Conservation (phyloP, 1,140 invertebrate genomes). For the Dreissena rostriformis region DNA sequence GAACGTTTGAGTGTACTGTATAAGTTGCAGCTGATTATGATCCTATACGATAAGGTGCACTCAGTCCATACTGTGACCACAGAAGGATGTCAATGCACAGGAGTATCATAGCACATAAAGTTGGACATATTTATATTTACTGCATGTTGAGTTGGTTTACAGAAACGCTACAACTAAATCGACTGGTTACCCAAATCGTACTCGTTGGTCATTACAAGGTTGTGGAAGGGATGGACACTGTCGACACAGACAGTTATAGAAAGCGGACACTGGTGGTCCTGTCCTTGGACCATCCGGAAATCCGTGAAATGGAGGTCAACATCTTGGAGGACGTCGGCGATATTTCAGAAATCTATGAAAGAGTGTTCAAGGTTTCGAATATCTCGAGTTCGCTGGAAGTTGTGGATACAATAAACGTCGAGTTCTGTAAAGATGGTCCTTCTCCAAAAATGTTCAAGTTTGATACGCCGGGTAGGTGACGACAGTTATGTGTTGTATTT, state of each 20-base stretch:
- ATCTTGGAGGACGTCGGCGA: constrained; percentile 10
- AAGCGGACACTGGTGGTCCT: constrained; percentile 39
- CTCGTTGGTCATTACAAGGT: constrained; percentile 40
- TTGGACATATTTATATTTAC: neutral
- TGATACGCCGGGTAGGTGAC: too few species aligned
- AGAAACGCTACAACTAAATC: constrained; percentile 28
- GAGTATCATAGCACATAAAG: too few species aligned
- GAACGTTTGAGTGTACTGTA: too few species aligned
- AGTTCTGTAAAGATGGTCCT: neutral
- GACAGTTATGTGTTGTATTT: too few species aligned
- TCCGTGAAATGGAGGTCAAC: constrained; percentile 36
- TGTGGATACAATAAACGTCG: constrained; percentile 33
- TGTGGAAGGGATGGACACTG: neutral
- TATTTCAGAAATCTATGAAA: constrained; percentile 3
- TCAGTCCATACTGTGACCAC: too few species aligned
- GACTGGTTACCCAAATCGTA: constrained; percentile 27
- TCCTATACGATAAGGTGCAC: too few species aligned
- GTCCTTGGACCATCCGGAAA: constrained; percentile 12
- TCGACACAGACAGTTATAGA: constrained; percentile 22
- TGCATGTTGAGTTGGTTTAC: neutral
- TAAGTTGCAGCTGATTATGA: too few species aligned
- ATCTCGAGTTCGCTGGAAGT: constrained; percentile 2
- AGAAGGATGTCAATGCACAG: too few species aligned
- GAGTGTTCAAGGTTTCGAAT: constrained; percentile 31
- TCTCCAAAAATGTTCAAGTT: too few species aligned